phyloP scores from a whole-genome alignment of 2,113 vertebrate species.

The Agelaius phoeniceus region DNA sequence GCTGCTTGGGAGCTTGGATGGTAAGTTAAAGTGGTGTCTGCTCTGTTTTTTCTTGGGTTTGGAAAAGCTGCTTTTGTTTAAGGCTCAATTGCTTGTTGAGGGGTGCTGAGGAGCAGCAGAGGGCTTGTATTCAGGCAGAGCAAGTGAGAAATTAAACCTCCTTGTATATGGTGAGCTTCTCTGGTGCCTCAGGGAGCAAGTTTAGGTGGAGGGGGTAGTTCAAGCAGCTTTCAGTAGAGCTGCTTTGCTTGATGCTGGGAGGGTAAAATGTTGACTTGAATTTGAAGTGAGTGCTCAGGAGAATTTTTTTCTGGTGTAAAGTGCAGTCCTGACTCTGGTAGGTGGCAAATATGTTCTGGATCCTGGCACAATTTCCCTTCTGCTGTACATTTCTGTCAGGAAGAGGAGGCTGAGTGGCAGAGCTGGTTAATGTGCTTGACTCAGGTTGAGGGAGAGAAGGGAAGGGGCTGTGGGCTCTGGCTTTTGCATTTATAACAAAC shows the following conservation, averaged over 20 bases:
- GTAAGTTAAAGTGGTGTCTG: neutral
- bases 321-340: neutral
- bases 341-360: neutral
- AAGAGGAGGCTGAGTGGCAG: neutral
- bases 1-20: neutral
- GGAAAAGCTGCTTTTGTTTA: neutral
- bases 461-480: neutral
- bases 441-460: fast-evolving
- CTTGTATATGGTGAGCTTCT: neutral
- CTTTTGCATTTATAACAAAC: neutral
- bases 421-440: neutral
- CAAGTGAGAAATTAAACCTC: neutral
- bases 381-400: fast-evolving
- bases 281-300: neutral
- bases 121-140: neutral
- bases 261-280: neutral
- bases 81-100: neutral
- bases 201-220: too few relatives aligned
- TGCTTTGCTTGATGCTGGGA: neutral
- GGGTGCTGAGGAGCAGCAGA: neutral
- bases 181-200: fast-evolving
- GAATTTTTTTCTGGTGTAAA: neutral
- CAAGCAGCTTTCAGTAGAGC: neutral
- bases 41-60: neutral
- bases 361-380: neutral